phyloP scores from a whole-genome alignment of 2,113 vertebrate species.

The Marmota monax region DNA sequence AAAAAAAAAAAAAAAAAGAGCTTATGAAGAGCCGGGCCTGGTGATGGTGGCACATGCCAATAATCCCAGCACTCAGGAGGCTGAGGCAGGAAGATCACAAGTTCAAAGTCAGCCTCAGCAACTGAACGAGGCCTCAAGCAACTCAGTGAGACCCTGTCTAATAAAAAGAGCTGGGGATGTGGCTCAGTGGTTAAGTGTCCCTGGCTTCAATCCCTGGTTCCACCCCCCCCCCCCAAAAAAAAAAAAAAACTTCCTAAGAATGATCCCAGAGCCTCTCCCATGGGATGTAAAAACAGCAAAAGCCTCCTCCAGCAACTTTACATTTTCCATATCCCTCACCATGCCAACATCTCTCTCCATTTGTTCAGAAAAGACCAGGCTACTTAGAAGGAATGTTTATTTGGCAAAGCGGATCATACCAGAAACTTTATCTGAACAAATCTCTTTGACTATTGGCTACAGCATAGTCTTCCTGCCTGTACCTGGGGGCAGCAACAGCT shows the following conservation, averaged over 20 bases:
- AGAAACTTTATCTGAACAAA: neutral
- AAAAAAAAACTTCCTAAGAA: neutral
- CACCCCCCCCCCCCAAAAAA: fast-evolving
- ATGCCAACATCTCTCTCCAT: neutral
- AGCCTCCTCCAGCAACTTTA: neutral
- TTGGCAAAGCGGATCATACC: neutral
- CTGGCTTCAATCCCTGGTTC: too few species aligned
- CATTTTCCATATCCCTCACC: neutral
- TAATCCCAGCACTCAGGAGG: too few species aligned
- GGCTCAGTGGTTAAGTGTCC: too few species aligned
- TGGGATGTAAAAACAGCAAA: neutral
- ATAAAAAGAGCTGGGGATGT: too few species aligned
- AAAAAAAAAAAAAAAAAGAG: too few species aligned
- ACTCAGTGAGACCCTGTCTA: too few species aligned
- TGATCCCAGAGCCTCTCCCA: neutral
- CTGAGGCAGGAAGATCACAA: too few species aligned
- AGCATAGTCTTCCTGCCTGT: neutral
- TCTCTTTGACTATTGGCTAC: neutral
- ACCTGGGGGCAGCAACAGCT: too few species aligned
- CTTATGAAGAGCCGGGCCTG: too few species aligned
- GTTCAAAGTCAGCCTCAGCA: too few species aligned
- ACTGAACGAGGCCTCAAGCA: too few species aligned
- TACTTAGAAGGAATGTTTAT: neutral
- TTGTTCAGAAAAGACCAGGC: neutral
- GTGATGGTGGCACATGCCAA: too few species aligned